Base-by-base conservation (phyloP, 2,113 vertebrate species). In the Poicephalus meyeri region DNA sequence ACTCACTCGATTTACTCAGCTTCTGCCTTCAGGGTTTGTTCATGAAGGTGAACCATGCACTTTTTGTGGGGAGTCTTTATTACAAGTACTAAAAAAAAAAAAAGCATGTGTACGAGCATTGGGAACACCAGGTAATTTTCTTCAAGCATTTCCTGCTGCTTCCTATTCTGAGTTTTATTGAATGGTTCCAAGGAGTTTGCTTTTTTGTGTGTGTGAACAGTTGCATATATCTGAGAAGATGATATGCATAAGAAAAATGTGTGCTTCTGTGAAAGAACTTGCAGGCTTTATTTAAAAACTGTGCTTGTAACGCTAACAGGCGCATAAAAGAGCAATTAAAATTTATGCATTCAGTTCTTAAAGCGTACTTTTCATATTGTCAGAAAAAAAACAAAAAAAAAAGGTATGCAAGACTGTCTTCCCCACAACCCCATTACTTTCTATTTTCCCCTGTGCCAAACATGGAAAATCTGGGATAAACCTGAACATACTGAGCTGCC, bases 251-350 rank as follows among this genome's bases (percentile, higher is more conserved):
- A 76, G 50, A 80, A 49, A 16, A 21, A 83, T 63, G 16, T 70
- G 60, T 93, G 61, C 70, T 93, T 95, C 80, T 93, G 39, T 74
- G 65, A 31, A 80, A 60, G 42, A 91, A 64, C 17, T 80, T 81
- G 37, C 41, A 60, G 69, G 23, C 55, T 83, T 88, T 80, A 71
- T 93, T 94, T 88, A 92, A 95, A 92, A 95, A 94, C 66, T 93
- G 76, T 90, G 85, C 85, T 90, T 90, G 47, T 65, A 78, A 80
- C 13, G 14, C 24, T 46, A 49, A 76, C 8, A 49, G 33, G 7
- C 39, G 56, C 50, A 60, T 74, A 37, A 55, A 92, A 56, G 15
- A 69, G 89, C 88, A 77, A 42, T 6, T 21, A 18, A 50, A 80
- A 39, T 71, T 5, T 9, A 46, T 47, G 14, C 12, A 8, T 76